Evolutionary conservation across 2,888 invertebrate genomes (phyloP).

Genomic region (Agriopis marginaria): DNA sequence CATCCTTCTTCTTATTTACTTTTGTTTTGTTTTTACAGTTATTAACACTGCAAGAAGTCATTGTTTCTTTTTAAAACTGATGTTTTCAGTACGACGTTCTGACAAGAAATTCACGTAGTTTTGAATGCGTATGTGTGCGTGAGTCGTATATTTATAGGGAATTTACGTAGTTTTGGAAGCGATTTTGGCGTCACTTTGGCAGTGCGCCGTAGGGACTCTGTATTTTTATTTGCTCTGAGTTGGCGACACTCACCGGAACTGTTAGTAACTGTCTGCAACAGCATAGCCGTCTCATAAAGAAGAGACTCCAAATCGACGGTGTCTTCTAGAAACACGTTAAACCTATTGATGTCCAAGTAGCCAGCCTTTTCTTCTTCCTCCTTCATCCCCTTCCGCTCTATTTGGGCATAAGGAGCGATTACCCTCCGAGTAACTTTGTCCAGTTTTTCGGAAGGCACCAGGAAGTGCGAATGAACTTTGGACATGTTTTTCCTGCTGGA

Average conservation of each 20-base stretch:
- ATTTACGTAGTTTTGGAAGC: too few species aligned
- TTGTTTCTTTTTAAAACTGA: too few species aligned
- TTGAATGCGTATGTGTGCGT: too few species aligned
- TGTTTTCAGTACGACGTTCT: too few species aligned
- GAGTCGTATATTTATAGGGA: too few species aligned
- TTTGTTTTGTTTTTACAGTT: too few species aligned
- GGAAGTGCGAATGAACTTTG: constrained; percentile 73
- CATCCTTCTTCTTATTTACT: too few species aligned
- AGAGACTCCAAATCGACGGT: constrained; percentile 84
- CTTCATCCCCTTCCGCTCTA: constrained; percentile 73
- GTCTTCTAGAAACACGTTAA: constrained; percentile 84
- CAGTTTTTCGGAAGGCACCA: constrained; percentile 76
- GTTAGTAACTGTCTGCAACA: constrained; percentile 84
- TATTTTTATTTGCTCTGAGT: too few species aligned
- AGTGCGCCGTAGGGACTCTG: too few species aligned
- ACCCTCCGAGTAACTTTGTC: constrained; percentile 86
- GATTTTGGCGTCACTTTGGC: too few species aligned
- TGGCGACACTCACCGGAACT: constrained; percentile 76
- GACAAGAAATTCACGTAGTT: too few species aligned
- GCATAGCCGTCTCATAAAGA: constrained; percentile 85
- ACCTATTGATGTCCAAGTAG: constrained; percentile 77
- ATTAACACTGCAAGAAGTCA: too few species aligned
- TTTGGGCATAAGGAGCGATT: constrained; percentile 86
- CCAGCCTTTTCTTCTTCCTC: constrained; percentile 68
- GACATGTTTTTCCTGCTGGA: constrained; percentile 42